These are phyloP conservation scores for Pardosa pseudoannulata DNA, from an alignment of 2,888 invertebrate species.

Conservation along the genomic window DNA sequence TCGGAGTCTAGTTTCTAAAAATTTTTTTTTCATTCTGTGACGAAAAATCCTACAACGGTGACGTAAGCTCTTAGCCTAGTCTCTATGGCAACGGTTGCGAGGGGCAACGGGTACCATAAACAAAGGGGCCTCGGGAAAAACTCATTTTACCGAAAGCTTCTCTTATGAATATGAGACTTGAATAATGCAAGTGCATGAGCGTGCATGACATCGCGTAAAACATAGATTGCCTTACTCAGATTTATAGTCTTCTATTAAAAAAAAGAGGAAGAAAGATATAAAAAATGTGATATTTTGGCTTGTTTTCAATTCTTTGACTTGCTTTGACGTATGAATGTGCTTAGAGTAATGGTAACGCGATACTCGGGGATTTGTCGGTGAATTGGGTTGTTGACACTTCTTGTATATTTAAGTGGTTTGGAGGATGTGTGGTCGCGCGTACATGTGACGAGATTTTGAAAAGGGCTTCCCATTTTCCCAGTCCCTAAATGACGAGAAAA, in stretches of 20 bases:
- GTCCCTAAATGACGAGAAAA: too few species aligned
- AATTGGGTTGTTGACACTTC: not conserved
- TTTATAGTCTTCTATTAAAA: conserved; percentile 20
- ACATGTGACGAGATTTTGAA: too few species aligned
- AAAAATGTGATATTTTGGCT: not conserved
- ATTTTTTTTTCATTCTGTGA: too few species aligned
- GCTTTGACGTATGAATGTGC: not conserved
- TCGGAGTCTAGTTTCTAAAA: not conserved
- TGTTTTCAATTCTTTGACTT: not conserved
- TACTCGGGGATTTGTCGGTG: not conserved
- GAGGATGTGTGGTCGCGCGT: not conserved
- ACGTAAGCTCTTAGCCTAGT: conserved; percentile 25
- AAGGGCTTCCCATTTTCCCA: too few species aligned
- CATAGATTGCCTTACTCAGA: conserved; percentile 32
- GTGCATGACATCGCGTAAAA: conserved; percentile 29
- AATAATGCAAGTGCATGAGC: conserved; percentile 45
- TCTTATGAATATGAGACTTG: conserved; percentile 66
- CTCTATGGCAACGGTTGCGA: conserved; percentile 33
- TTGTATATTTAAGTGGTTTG: not conserved
- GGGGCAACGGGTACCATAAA: conserved; percentile 44
- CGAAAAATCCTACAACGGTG: conserved; percentile 24
- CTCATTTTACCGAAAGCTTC: conserved; percentile 53
- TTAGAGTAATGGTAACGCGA: not conserved
- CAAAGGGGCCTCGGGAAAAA: conserved; percentile 46
- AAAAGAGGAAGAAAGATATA: not conserved